Evolutionary conservation across 2,113 vertebrate species (phyloP).

Genomic region (Columbina picui): DNA sequence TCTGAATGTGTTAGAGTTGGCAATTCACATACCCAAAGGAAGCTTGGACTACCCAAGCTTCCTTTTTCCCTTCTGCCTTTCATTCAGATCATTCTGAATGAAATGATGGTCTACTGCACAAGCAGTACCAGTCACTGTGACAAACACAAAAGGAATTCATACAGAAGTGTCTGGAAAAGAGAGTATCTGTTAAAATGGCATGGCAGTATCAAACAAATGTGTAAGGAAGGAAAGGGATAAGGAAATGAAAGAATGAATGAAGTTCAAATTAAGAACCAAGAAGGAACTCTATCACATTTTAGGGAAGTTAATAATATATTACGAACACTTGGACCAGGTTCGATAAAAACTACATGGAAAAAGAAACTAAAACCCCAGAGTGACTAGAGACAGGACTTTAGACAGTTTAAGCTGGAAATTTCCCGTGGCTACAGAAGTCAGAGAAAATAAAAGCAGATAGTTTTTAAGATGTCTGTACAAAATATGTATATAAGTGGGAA

Average conservation of each 20-base stretch:
- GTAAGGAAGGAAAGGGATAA: background rate
- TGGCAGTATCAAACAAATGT: background rate
- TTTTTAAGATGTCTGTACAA: background rate
- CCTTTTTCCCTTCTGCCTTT: background rate
- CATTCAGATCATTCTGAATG: background rate
- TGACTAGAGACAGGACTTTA: background rate
- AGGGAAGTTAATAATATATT: background rate
- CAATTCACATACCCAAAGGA: background rate
- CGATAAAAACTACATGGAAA: background rate
- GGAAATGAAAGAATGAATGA: background rate
- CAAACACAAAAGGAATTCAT: background rate
- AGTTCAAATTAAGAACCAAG: background rate
- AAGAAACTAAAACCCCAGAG: background rate
- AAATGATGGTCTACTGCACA: background rate
- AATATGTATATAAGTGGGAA: background rate
- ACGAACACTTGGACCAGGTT: background rate
- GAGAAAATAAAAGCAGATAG: background rate
- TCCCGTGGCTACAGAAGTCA: background rate
- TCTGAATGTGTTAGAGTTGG: background rate
- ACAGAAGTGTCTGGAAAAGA: background rate
- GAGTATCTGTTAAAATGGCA: background rate
- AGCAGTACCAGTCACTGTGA: background rate
- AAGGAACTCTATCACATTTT: background rate
- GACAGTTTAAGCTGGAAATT: background rate
- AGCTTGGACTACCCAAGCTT: background rate